Evolutionary conservation across 1,140 invertebrate genomes (phyloP).

Genomic region (Drosophila auraria): DNA sequence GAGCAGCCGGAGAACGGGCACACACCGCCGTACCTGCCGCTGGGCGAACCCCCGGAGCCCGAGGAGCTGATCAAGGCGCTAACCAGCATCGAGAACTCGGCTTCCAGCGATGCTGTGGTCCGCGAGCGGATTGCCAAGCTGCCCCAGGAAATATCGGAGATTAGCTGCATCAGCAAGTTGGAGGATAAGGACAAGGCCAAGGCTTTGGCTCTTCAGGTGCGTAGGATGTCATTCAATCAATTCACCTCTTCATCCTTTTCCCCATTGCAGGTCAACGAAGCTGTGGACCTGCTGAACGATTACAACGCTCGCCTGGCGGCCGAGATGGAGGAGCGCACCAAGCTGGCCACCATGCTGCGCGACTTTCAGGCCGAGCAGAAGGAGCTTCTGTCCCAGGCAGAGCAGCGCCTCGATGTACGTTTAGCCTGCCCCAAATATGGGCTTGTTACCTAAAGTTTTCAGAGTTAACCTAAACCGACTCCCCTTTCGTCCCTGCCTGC

Average conservation of each 20-base stretch:
- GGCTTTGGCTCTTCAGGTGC: constrained; percentile 72
- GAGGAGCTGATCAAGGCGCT: constrained; percentile 94
- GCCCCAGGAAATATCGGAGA: constrained; percentile 97
- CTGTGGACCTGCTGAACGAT: constrained; percentile 92
- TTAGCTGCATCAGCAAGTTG: constrained; percentile 92
- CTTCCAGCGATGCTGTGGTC: constrained; percentile 96
- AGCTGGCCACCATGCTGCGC: constrained; percentile 93
- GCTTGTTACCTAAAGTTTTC: constrained; percentile 8
- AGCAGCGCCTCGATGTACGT: constrained; percentile 93
- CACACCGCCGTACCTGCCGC: constrained; percentile 91
- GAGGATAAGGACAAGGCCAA: constrained; percentile 87
- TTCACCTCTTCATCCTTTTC: not conserved
- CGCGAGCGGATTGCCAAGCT: constrained; percentile 96
- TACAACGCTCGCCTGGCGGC: constrained; percentile 94
- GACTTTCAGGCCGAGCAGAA: constrained; percentile 95
- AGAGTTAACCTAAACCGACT: too few species aligned
- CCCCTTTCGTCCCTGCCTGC: not conserved
- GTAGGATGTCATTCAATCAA: not conserved
- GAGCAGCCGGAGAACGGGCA: constrained; percentile 63
- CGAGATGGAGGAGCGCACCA: constrained; percentile 95
- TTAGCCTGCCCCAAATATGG: constrained; percentile 3
- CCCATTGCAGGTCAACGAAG: constrained; percentile 91
- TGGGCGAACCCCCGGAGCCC: constrained; percentile 94
- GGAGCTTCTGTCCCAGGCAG: constrained; percentile 93
- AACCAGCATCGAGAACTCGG: constrained; percentile 95